Evolutionary conservation across 2,888 invertebrate genomes (phyloP), one percentile per base, ranked within the genome.

Genomic region (Arge pagana): DNA sequence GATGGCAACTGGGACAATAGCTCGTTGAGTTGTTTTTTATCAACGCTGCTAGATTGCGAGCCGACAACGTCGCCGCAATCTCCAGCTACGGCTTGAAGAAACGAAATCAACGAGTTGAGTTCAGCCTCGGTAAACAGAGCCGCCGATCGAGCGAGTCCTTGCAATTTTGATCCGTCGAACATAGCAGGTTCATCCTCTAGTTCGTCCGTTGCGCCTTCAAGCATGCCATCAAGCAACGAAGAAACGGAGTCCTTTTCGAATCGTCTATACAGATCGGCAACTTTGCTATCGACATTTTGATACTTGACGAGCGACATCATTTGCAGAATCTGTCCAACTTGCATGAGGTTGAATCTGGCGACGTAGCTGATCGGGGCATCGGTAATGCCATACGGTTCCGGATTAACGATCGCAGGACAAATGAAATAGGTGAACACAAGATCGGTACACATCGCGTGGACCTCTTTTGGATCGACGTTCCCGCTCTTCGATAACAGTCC

Each of bases 321-420:
- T 79, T 97, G 96, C 40, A 98, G 78, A 62, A 96, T 91, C 79
- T 95, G 93, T 0, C 95, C 97, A 52, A 97, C 86, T 81, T 93
- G 91, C 66, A 89, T 87, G 48, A 92, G 81, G 78, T 91, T 98
- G 77, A 93, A 95, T 28, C 96, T 81, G 4, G 95, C 93, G 52
- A 93, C 86, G 67, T 92, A 89, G 33, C 93, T 93, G 50, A 98
- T 90, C 5, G 95, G 93, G 1, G 92, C 89, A 70, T 96, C 96
- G 3, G 90, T 90, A 48, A 98, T 90, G 11, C 96, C 97, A 76
- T 94, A 89, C 1, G 93, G 89, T 74, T 97, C 97, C 0, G 98
- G 98, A 79, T 94, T 94, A 41, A 96, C 90, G 49, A 99, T 92
- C 0, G 96, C 97, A 2, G 96, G 96, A 69, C 97, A 98, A 54